Evolutionary conservation across 1,140 invertebrate species (phyloP).

Genomic region (Saxidomus purpurata): DNA sequence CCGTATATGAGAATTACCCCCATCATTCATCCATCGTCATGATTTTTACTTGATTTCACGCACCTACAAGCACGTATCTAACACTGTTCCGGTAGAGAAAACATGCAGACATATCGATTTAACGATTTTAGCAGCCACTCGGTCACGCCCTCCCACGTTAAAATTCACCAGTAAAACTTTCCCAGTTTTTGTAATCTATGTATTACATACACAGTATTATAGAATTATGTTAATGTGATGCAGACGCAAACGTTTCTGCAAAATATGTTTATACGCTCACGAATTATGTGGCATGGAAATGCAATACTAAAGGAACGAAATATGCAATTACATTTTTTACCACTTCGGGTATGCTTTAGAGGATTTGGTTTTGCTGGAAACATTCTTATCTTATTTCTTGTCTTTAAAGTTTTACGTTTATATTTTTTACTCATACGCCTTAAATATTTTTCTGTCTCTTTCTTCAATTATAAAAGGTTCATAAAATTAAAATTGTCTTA

Average conservation of each 20-base stretch:
- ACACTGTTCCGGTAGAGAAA: neutral
- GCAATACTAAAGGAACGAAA: too few relatives aligned
- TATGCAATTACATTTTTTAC: too few relatives aligned
- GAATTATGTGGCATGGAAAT: too few relatives aligned
- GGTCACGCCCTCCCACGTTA: neutral
- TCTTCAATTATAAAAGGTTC: too few relatives aligned
- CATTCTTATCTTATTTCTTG: too few relatives aligned
- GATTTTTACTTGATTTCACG: constrained; percentile 14
- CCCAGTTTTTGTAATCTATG: neutral
- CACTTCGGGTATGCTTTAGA: too few relatives aligned
- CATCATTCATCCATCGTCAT: neutral
- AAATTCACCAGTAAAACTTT: constrained; percentile 40
- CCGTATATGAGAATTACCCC: neutral
- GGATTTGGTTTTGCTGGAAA: too few relatives aligned
- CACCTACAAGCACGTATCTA: constrained; percentile 15
- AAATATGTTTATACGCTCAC: too few relatives aligned
- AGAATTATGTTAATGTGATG: neutral
- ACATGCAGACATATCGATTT: constrained; percentile 8
- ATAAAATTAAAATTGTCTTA: too few relatives aligned
- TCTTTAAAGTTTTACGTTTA: too few relatives aligned
- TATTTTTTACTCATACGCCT: too few relatives aligned
- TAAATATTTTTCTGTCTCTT: too few relatives aligned
- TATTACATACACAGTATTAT: neutral
- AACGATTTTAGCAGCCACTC: constrained; percentile 2
- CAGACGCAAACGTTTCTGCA: neutral